Base-by-base conservation (phyloP, 2,888 invertebrate species). In the Acholoe squamosa region DNA sequence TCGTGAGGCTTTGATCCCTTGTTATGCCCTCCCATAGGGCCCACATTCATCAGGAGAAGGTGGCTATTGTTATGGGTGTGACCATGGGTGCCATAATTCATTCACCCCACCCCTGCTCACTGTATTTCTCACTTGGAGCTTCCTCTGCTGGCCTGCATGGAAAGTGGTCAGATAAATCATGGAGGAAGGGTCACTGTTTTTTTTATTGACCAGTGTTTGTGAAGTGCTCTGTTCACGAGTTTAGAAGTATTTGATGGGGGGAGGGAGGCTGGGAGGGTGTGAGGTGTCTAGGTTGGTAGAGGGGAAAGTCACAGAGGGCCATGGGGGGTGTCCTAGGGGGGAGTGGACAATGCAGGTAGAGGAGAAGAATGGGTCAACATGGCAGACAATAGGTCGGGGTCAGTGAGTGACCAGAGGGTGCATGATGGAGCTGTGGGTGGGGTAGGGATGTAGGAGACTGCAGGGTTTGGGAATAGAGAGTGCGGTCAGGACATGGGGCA, bases 151-250 rank as follows among this genome's bases (percentile, higher is more conserved):
- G 25, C n/a, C 76, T 76, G 76, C 3, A 5, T 28, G 28, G 25
- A 28, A 16, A 14, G 19, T 80, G 80, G 80, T 80, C 80, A 80
- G 80, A 80, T 80, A 80, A 80, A 80, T 80, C 80, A 80, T 33
- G 43, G 16, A 33, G 80, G 34, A 43, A 34, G 80, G 80, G 31
- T 34, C 31, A n/a, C 33, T 80, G 12, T 80, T 34, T 14, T 71
- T 7, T 71, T 25, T 22, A 80, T 80, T 80, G 34, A 80, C 43
- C 80, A n/a, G 34, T 43, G 80, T 80, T 80, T 80, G 76, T 76
- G 80, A 80, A 34, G 80, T 80, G 80, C 25, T 80, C 14, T 80
- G 80, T 80, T 80, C 80, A 25, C 43, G 80, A 80, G 80, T 71
- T 22, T 25, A 0, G 28, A 71, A n/a, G 31, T 71, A 25, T 33